phyloP scores from a whole-genome alignment of 2,113 vertebrate species.

The Otis tarda region DNA sequence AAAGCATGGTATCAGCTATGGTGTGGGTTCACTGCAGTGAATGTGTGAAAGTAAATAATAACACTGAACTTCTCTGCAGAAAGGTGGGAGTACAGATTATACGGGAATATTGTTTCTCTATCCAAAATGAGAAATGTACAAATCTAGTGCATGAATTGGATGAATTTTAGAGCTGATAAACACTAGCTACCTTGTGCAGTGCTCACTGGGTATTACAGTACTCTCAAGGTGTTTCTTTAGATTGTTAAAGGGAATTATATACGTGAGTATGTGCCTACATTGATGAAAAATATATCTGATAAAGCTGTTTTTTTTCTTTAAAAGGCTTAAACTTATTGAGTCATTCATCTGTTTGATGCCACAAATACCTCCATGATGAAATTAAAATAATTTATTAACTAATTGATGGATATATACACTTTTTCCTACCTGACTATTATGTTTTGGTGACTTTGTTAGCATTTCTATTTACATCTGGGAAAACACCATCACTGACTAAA shows the following conservation, averaged over 20 bases:
- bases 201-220: neutral
- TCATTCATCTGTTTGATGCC: neutral
- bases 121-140: neutral
- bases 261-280: neutral
- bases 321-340: neutral
- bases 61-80: neutral
- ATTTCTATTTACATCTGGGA: neutral
- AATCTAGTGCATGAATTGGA: neutral
- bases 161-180: neutral
- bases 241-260: neutral
- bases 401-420: neutral
- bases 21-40: neutral
- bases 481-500: neutral
- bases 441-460: neutral
- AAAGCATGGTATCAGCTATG: fast-evolving
- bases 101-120: neutral
- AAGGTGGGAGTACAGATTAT: neutral
- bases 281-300: neutral
- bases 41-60: neutral
- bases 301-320: neutral
- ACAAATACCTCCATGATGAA: neutral
- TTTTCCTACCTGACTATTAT: neutral
- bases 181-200: neutral
- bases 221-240: neutral
- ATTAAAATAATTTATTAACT: neutral